Conservation (phyloP, 2,888 invertebrate species). For the Sclerodermus sp. region DNA sequence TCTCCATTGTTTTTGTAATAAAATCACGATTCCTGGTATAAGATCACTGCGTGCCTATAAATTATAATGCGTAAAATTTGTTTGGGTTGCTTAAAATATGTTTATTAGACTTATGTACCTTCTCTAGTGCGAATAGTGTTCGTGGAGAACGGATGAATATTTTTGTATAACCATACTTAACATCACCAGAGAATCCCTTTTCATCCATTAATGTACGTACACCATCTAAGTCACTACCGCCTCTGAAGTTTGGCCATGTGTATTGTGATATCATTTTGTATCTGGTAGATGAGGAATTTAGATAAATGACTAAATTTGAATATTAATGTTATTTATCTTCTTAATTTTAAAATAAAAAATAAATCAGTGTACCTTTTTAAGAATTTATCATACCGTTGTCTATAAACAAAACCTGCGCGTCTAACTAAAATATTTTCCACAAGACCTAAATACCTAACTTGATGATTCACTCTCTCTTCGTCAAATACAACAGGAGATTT, state of each 20-base stretch:
- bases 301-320: too few relatives aligned
- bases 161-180: slow-evolving; percentile 94
- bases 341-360: not conserved
- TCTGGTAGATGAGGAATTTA: slow-evolving; percentile 54
- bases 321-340: too few relatives aligned
- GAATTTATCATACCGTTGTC: slow-evolving; percentile 92
- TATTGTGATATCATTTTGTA: slow-evolving; percentile 96
- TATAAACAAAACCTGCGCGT: slow-evolving; percentile 95
- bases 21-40: slow-evolving; percentile 87
- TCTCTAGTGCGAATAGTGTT: slow-evolving; percentile 88
- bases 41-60: slow-evolving; percentile 74
- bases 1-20: slow-evolving; percentile 95
- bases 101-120: slow-evolving; percentile 56
- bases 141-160: slow-evolving; percentile 92
- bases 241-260: slow-evolving; percentile 96
- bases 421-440: slow-evolving; percentile 95
- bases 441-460: slow-evolving; percentile 84
- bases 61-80: too few relatives aligned
- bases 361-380: slow-evolving; percentile 67
- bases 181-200: slow-evolving; percentile 76
- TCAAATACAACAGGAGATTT: slow-evolving; percentile 88
- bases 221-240: slow-evolving; percentile 77
- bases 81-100: too few relatives aligned
- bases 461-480: slow-evolving; percentile 74
- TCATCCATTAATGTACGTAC: slow-evolving; percentile 83